Base-by-base conservation (phyloP, 2,797 vertebrate genomes). In the Lerista edwardsae region DNA sequence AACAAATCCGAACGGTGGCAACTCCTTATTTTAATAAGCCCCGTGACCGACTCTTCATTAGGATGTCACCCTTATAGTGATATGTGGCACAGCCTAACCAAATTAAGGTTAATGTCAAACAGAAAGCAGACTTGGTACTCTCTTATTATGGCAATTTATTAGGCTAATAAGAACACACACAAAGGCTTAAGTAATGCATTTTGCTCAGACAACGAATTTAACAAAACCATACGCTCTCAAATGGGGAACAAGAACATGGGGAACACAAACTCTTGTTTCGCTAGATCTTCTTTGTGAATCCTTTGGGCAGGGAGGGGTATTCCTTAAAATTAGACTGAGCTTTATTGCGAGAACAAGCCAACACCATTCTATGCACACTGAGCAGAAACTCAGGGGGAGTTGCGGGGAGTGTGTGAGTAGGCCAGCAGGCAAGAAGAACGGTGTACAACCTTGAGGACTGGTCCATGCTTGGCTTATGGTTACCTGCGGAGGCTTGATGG, bases 1-100 rank as follows among this genome's bases (percentile, higher is more conserved):
- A 86, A 79, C 86, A 85, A 90, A 90, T 86, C 91, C 91, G 87
- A 79, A 91, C 94, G 91, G 77, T 77, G 94, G 93, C 92, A 95
- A 95, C 95, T 90, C 96, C 96, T 96, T 88, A 79, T 93, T 89
- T 93, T 94, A 94, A 94, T 91, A 91, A 94, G 83, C 88, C 89
- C 69, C 89, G 87, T 84, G 89, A 93, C 69, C 82, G 93, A 85
- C 87, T 92, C 76, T 90, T 95, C 96, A 95, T 87, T 68, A 67
- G 88, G 93, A 91, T 77, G 93, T 95, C 91, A 95, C 95, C 85
- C 88, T 90, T 89, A 87, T 89, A 93, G 94, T 93, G 47, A 86
- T 67, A 74, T 75, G 90, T 89, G 82, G 85, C 71, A 91, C 91
- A 87, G 91, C 88, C 86, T 86, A 89, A 90, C 92, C 90, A 92